Evolutionary conservation across 2,797 vertebrate species (phyloP), one percentile per base, ranked within the genome.

Genomic region (Forpus xanthops): DNA sequence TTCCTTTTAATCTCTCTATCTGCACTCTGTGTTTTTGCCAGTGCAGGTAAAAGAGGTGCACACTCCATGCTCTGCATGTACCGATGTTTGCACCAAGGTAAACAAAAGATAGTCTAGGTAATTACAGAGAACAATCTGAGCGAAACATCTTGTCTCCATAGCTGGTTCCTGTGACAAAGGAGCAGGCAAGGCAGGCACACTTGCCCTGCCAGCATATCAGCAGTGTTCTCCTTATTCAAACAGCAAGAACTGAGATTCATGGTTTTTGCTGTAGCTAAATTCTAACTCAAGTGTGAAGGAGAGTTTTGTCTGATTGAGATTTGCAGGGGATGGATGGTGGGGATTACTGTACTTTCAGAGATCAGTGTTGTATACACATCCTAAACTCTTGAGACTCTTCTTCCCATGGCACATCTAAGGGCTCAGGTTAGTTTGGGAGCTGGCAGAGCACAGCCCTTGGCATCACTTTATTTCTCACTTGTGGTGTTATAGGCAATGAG

Each of bases 1-100:
- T 90, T 86, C 56, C 71, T 37, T 85, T 65, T 85, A 91, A 95
- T 97, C 91, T 92, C 76, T 78, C 6, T 0, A 95, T 93, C 90
- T 89, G 56, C 9, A 10, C 30, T n/a, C 49, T 28, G 33, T 72
- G 61, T 71, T 87, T 94, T 80, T 91, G 76, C 82, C 89, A 89
- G 60, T 31, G 56, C 58, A 78, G 87, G 75, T 86, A 90, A 60
- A 87, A 77, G 86, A 80, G 44, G 53, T 49, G 53, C 70, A 30
- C 0, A 0, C 72, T 85, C 49, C 8, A 33, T 20, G 49, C 27
- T 62, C 39, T 55, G n/a, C 18, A 5, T 9, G 24, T 64, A 45
- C 64, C 0, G 0, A 27, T 70, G 90, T 52, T 93, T 84, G 62
- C 68, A 93, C 31, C 60, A 23, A 71, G 58, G 83, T 82, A 94